Base-by-base conservation (phyloP, 2,888 invertebrate species). In the Cosmopolites sordidus region DNA sequence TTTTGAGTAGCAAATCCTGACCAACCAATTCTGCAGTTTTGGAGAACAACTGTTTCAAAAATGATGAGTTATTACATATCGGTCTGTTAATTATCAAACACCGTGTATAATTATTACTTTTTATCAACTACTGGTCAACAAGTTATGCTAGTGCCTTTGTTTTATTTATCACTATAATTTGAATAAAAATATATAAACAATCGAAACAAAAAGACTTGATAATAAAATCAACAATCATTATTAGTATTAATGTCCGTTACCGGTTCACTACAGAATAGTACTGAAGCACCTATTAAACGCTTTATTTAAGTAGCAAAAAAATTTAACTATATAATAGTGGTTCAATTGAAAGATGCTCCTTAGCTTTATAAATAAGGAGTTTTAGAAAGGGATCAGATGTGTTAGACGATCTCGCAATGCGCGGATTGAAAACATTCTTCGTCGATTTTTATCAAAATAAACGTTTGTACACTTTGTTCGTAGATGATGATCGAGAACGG, bases 401-500 rank as follows among this genome's bases (percentile, higher is more conserved):
- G 27, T 40, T 39, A 48, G 27, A 29, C 18, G n/a, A 37, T 27
- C 5, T 41, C 42, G 48, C 33, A 33, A 51, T 51, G 51, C 41
- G 46, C 30, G 40, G 46, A 9, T 41, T 46, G n/a, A 51, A 51
- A 46, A 45, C 51, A 6, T 46, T 46, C 40, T 29, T 51, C 16
- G 42, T 46, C 17, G 22, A 51, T 16, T 46, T 45, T 33, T 51
- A 51, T 18, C 45, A 51, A 18, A 42, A 41, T 41, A 45, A 42
- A 46, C 47, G 41, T n/a, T 16, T 46, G 1, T 51, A 51, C 15
- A 37, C 52, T 16, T 33, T 54, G 33, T 47, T 60, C 59, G n/a
- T 62, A 73, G 83, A 92, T 65, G 92, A 92, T 68, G 92, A 92
- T 66, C 81, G 86, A 47, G 91, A 90, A 66, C 83, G 86, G 6